These are phyloP conservation scores for Regulus satrapa DNA, from an alignment of 2,113 vertebrate genomes.

Conservation along the genomic window DNA sequence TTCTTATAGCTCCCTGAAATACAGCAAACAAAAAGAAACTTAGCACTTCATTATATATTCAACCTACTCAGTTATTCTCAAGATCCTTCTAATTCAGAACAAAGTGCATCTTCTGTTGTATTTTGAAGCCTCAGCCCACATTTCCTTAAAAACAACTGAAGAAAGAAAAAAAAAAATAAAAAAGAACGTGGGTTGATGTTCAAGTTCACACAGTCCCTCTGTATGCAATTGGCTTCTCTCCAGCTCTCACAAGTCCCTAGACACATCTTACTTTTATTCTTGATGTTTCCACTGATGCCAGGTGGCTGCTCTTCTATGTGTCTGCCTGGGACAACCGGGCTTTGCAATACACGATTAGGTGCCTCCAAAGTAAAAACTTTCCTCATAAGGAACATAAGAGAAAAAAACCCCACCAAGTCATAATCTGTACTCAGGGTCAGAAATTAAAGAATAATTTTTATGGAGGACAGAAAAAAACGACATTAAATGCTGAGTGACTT, in stretches of 20 bases:
- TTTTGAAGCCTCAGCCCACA: background rate
- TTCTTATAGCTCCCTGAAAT: background rate
- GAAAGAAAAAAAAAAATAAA: background rate
- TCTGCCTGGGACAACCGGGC: background rate
- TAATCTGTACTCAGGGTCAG: background rate
- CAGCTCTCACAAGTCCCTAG: background rate
- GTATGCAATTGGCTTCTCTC: background rate
- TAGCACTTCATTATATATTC: background rate
- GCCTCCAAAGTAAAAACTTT: background rate
- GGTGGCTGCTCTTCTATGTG: background rate
- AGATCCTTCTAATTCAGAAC: background rate
- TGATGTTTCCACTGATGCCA: background rate
- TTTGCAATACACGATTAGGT: background rate
- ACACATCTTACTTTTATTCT: background rate
- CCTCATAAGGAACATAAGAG: background rate
- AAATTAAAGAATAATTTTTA: background rate
- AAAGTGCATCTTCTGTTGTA: background rate
- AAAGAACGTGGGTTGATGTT: background rate
- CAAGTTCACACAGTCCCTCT: slow-evolving; percentile 26
- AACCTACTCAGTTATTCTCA: background rate
- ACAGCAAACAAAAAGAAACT: background rate
- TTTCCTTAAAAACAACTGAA: background rate
- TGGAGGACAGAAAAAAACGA: background rate
- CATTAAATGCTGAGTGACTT: background rate
- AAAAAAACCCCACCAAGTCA: background rate